Base-by-base conservation (phyloP, 30 jellyfish, hydroid and myxozoan genomes). In the Chironex yamaguchii region DNA sequence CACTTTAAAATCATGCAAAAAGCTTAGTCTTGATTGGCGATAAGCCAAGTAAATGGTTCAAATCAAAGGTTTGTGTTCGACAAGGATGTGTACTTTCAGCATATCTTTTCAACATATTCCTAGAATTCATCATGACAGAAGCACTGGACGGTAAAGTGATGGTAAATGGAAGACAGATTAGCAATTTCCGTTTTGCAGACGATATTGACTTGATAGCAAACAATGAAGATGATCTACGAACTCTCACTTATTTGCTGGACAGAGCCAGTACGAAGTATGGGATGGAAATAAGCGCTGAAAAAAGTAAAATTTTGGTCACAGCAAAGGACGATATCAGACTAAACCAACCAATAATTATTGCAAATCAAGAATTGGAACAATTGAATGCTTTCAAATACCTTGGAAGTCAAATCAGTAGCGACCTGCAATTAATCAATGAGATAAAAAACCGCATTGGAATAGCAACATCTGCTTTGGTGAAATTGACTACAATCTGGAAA, bases 141-240 rank as follows among this genome's bases (percentile, higher is more conserved):
- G 9, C 72, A 54, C 72, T 4, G 72, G n/a, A n/a, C n/a, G 30
- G 63, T 20, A 30, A 21, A 63, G 30, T 63, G 49, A 63, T 25
- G 28, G 1, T 2, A 4, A n/a, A 50, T 1, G 77, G 77, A 63
- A 2, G 1, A 20, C 3, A 2, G 30, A 3, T 63, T 50, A 1
- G 2, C 58, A 63, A 63, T 21, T 21, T n/a, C 6, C 2, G 77
- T 9, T 63, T 63, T 63, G 77, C 77, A 63, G 63, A 3, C 17
- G 77, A 63, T 50, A 63, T 63, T 1, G 77, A 63, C 77, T 22
- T 63, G 2, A 63, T 63, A 1, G 77, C 77, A 1, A 20, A 50
- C 77, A 25, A 9, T 21, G 6, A 52, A 52, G 77, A 63, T 25
- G 77, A 63, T 1, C 77, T 63, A 3, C 27, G 77, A 63, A 50